Conservation (phyloP, 1,140 invertebrate species). For the Drosophila tani region DNA sequence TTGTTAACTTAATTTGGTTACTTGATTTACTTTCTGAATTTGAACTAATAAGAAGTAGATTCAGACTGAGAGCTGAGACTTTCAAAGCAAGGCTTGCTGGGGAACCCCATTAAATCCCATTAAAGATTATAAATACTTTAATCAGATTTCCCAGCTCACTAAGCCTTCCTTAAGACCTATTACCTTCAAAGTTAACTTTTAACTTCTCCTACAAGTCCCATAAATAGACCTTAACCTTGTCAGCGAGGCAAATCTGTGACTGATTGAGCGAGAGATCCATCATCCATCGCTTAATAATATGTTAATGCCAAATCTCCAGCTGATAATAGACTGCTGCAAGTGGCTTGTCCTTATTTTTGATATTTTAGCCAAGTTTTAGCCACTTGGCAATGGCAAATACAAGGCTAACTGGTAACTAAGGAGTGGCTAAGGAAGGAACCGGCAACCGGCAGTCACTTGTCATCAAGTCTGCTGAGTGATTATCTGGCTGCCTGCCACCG, state of each 20-base stretch:
- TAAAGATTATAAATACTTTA: no score
- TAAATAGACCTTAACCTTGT: not conserved
- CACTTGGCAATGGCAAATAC: constrained; percentile 45
- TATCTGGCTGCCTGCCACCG: constrained; percentile 63
- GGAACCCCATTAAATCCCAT: no score
- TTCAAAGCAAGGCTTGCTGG: not conserved
- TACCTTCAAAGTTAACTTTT: not conserved
- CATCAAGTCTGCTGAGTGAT: constrained; percentile 72
- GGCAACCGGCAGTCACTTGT: constrained; percentile 58
- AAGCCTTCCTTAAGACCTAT: not conserved
- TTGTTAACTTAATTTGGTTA: not conserved
- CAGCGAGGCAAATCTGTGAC: not conserved
- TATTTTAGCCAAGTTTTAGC: constrained; percentile 38
- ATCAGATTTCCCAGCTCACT: no score
- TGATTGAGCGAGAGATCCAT: not conserved
- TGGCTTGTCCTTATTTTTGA: constrained; percentile 28
- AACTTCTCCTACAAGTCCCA: not conserved
- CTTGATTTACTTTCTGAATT: constrained; percentile 1
- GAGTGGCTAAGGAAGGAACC: not conserved
- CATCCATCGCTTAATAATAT: not conserved
- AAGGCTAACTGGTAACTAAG: constrained; percentile 15
- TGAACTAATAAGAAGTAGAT: not conserved
- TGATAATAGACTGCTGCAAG: not conserved
- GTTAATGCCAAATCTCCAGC: not conserved
- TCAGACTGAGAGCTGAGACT: not conserved